Evolutionary conservation across 2,888 invertebrate species (phyloP).

Genomic region (Scaptomyza parva): DNA sequence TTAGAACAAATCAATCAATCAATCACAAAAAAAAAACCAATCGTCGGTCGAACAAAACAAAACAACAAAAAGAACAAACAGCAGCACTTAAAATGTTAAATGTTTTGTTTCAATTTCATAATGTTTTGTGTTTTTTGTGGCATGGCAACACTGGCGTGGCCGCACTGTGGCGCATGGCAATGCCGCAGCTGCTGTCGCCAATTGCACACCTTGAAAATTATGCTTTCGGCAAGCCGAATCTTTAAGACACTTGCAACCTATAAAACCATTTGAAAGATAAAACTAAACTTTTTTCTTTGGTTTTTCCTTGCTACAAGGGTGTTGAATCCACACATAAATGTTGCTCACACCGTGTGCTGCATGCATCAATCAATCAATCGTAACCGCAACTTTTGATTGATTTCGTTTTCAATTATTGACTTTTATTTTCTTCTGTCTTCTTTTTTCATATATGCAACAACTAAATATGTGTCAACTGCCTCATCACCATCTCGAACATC

Average conservation of each 20-base stretch:
- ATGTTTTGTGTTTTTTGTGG: constrained; percentile 3
- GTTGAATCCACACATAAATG: not conserved
- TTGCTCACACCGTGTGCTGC: constrained; percentile 24
- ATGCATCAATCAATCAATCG: constrained; percentile 37
- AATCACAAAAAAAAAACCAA: not conserved
- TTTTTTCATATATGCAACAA: constrained; percentile 53
- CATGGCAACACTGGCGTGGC: constrained; percentile 35
- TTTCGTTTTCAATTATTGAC: constrained; percentile 28
- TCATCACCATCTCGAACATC: constrained; percentile 35
- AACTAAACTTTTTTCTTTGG: not conserved
- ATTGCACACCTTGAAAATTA: constrained; percentile 13
- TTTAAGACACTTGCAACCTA: constrained; percentile 10
- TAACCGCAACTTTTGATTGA: constrained; percentile 15
- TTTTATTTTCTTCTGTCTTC: constrained; percentile 44
- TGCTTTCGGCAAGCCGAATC: constrained; percentile 6
- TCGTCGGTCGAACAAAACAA: constrained; percentile 8
- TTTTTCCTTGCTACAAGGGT: constrained; percentile 23
- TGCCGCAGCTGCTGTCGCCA: constrained; percentile 24
- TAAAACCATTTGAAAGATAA: not conserved
- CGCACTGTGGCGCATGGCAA: constrained; percentile 41
- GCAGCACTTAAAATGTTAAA: not conserved
- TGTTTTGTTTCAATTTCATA: constrained; percentile 5
- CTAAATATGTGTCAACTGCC: constrained; percentile 32
- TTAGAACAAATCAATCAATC: constrained; percentile 66
- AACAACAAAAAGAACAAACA: constrained; percentile 8